Percentiles rank a stretch among this genome's conserved stretches.
phyloP scores from a whole-genome alignment of 1,140 invertebrate genomes.

The Sycophila sp. region DNA sequence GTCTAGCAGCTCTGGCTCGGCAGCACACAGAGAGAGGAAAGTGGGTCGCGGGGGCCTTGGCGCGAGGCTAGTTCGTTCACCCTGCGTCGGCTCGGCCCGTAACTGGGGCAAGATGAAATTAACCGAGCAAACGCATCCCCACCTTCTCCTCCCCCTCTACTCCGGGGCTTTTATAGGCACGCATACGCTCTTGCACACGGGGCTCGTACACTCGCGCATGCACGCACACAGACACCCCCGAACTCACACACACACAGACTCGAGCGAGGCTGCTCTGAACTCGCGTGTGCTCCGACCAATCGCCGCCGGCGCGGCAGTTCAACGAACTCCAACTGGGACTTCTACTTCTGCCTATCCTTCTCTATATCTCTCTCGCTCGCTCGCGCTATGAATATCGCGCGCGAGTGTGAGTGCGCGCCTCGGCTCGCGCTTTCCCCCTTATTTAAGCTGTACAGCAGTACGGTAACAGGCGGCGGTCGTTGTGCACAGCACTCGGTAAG shows the following conservation, averaged over 20 bases:
- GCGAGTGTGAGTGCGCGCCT: not conserved
- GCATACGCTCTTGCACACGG: constrained; percentile 12
- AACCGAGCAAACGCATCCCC: constrained; percentile 56
- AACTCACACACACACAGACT: constrained; percentile 22
- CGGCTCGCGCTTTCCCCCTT: constrained; percentile 17
- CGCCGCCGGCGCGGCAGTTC: constrained; percentile 52
- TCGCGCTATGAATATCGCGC: not conserved
- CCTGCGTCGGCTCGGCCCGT: constrained; percentile 60
- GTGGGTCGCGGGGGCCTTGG: constrained; percentile 66
- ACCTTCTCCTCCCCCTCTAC: constrained; percentile 23
- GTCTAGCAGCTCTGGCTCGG: too few species aligned
- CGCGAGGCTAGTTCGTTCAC: constrained; percentile 68
- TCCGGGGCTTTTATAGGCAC: constrained; percentile 6
- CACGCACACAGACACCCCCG: constrained; percentile 13
- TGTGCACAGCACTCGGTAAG: not conserved
- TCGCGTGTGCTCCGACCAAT: constrained; percentile 38
- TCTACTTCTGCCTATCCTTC: constrained; percentile 42
- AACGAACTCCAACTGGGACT: constrained; percentile 66
- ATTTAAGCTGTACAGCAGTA: not conserved
- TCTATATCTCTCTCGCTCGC: not conserved
- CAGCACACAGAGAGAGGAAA: constrained; percentile 48
- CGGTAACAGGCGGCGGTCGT: not conserved
- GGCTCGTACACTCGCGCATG: constrained; percentile 8
- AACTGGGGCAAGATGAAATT: constrained; percentile 69
- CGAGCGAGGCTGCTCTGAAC: constrained; percentile 39